Evolutionary conservation across 2,888 invertebrate genomes (phyloP), one percentile per base, ranked within the genome.

Genomic region (Lepidochrysops patricia): DNA sequence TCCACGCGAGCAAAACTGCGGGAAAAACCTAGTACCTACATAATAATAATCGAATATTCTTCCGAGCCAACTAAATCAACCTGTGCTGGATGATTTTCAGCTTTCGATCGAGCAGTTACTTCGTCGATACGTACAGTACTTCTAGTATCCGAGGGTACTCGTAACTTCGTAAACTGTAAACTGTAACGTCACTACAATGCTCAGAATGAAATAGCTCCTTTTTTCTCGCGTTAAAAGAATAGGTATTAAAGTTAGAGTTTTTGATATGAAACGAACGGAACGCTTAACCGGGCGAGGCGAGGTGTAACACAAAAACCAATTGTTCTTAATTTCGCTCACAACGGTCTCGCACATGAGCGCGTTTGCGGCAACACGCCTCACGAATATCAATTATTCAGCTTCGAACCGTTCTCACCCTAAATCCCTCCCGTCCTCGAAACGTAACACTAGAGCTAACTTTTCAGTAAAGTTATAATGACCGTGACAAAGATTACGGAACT

Each of bases 361-460:
- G 58, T 64, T 60, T 62, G 63, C 43, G 65, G 64, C 43, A 60
- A 29, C 61, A 62, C 63, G 65, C 64, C 61, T 35, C 49, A 62
- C 60, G 65, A 65, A 66, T 66, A 64, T 62, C 64, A 64, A 66
- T 65, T 66, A 64, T 65, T 65, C 62, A 34, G 35, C 35, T 61
- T 50, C 65, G 57, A 61, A 62, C 60, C 58, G 61, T 57, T 61
- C 57, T 57, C 62, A 59, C 57, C 34, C 57, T 49, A 15, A 52
- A 50, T 48, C 56, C 50, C 32, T 6, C 43, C 29, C 12, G 37
- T 50, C 19, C 29, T 49, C 12, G 25, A 37, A 58, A 34, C 27
- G n/a, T 34, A 50, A 52, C 29, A 54, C 19, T 9, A 4, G 4
- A 37, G 9, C 26, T 26, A 13, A 52, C 26, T 27, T 13, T 52